phyloP scores from a whole-genome alignment of 1,140 invertebrate genomes.

The Drosophila nigrodunni region DNA sequence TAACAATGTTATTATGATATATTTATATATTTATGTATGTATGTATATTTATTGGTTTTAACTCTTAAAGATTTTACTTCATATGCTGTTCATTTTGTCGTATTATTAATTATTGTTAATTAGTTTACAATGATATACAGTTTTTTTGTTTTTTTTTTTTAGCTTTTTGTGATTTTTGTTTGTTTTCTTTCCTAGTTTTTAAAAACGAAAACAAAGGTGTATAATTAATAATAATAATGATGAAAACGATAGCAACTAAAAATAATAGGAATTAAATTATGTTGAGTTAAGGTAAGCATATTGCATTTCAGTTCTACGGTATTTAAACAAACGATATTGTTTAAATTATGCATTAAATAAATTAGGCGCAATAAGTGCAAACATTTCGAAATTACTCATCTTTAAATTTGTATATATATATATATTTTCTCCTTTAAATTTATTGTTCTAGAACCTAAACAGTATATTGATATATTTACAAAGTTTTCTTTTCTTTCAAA shows the following conservation, averaged over 20 bases:
- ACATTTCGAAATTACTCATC: slow-evolving; percentile 59
- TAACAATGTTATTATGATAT: slow-evolving; percentile 82
- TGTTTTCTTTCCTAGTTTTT: slow-evolving; percentile 46
- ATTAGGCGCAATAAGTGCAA: slow-evolving; percentile 72
- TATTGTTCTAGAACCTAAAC: slow-evolving; percentile 40
- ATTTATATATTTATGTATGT: slow-evolving; percentile 28
- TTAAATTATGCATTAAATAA: slow-evolving; percentile 62
- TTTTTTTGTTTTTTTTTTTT: slow-evolving; percentile 37
- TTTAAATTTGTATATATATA: slow-evolving; percentile 12
- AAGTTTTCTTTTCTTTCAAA: slow-evolving; percentile 29
- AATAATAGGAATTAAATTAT: slow-evolving; percentile 78
- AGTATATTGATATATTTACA: slow-evolving; percentile 62
- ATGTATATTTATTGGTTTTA: slow-evolving; percentile 37
- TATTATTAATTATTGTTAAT: slow-evolving; percentile 36
- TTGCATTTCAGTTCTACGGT: slow-evolving; percentile 79
- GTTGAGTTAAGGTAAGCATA: slow-evolving; percentile 80
- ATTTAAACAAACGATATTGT: slow-evolving; percentile 60
- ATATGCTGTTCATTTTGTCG: slow-evolving; percentile 48
- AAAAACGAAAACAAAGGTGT: slow-evolving; percentile 26
- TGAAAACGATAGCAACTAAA: slow-evolving; percentile 57
- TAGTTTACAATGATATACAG: slow-evolving; percentile 79
- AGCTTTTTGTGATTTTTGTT: neutral
- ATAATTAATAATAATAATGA: slow-evolving; percentile 34
- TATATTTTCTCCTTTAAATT: slow-evolving; percentile 27
- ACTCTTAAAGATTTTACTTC: slow-evolving; percentile 58